Evolutionary conservation across 2,797 vertebrate genomes (phyloP), one percentile per base, ranked within the genome.

Genomic region (Oreortyx pictus): DNA sequence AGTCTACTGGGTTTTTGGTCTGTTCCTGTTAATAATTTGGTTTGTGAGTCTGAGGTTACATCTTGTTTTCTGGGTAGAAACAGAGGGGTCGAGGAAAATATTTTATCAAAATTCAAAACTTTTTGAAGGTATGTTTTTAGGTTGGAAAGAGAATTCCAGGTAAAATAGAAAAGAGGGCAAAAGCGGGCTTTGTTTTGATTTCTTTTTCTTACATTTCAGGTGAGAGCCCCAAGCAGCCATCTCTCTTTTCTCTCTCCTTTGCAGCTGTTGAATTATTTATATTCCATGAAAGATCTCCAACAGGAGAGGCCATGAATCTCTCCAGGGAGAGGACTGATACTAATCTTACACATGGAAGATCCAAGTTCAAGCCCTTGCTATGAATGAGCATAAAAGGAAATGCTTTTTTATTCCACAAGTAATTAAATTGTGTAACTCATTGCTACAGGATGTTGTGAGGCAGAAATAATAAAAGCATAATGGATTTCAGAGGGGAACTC

Each of bases 361-460:
- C 64, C 67, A 90, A 90, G 81, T 92, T 95, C 88, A 95, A 88
- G 88, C 44, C 83, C 64, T 86, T 91, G 52, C 31, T 88, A 73
- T 92, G 89, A 88, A 81, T 89, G 81, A 93, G 70, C 92, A 68
- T 88, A 88, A 94, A 95, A 31, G 52, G 77, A 95, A 92, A 74
- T 91, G 82, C 39, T 89, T 89, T 95, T 95, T 91, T 95, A 73
- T 93, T 93, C 74, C 2, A 3, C 62, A 60, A 83, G 89, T 95
- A 93, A 95, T 96, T 92, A 94, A 88, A 86, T 93, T 79, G 70
- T 82, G 33, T 91, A 95, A 91, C 87, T 95, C 89, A 86, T 79
- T 83, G 73, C 89, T 92, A 79, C 76, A 76, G 76, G 85, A 91
- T 92, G 79, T 93, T 95, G 82, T 94, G 91, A 94, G 80, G 91